Conservation (phyloP, 2,113 vertebrate genomes). For the Ancistrus triradiatus region DNA sequence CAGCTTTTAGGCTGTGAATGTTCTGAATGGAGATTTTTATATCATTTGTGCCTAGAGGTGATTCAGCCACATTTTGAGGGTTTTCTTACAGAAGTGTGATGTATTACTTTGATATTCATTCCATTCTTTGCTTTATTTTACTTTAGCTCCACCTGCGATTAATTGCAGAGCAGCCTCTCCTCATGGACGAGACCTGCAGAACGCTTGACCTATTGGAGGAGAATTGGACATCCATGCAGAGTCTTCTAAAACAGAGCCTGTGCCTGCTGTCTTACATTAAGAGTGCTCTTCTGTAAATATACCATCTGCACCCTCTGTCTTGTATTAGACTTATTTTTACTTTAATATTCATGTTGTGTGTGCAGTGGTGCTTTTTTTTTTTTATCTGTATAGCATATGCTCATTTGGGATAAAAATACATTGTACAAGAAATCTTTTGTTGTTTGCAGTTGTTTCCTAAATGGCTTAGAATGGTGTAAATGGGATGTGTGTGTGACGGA, state of each 20-base stretch:
- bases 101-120: too few relatives aligned
- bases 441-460: too few relatives aligned
- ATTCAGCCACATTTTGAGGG: too few relatives aligned
- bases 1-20: too few relatives aligned
- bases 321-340: neutral
- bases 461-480: too few relatives aligned
- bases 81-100: too few relatives aligned
- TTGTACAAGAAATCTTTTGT: neutral
- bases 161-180: slow-evolving; percentile 72
- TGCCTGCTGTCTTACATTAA: slow-evolving; percentile 88
- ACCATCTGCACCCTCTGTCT: neutral
- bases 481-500: too few relatives aligned
- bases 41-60: too few relatives aligned
- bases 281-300: slow-evolving; percentile 80
- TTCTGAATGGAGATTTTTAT: too few relatives aligned
- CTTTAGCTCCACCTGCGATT: slow-evolving; percentile 80
- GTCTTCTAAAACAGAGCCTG: slow-evolving; percentile 82
- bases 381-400: neutral
- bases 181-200: slow-evolving; percentile 70
- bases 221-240: slow-evolving; percentile 77
- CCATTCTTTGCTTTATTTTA: too few relatives aligned
- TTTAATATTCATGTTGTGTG: too few relatives aligned
- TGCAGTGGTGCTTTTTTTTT: too few relatives aligned
- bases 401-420: neutral
- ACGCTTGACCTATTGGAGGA: slow-evolving; percentile 73